Evolutionary conservation across 2,888 invertebrate species (phyloP), one percentile per base, ranked within the genome.

Genomic region (Eumerus sabulonum): DNA sequence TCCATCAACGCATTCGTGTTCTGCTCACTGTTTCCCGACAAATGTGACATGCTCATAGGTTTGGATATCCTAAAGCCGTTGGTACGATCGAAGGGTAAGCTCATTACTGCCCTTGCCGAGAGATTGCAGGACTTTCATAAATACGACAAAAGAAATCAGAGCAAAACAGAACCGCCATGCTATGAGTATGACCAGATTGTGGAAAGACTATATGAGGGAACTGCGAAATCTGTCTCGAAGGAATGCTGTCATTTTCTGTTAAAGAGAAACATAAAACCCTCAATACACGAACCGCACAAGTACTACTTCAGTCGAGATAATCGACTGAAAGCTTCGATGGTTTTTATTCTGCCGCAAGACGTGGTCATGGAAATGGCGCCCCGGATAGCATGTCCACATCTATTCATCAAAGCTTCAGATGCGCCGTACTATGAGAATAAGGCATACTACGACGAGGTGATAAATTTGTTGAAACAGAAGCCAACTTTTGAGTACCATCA

Each of bases 221-320:
- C 92, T 0, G 85, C 85, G 0, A 91, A 92, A 82, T 93, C 93
- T 0, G 90, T 94, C 0, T 85, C 89, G 1, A 81, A 90, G 54
- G 91, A 93, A 42, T 88, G 90, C 59, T 91, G 91, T 16, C 89
- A 90, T 56, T 89, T 91, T 84, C 84, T 93, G 2, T 82, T 92
- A 51, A 88, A 90, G 70, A 89, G 94, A 68, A 93, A 92, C 35
- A 85, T 90, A 0, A 91, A 90, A 67, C 90, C 90, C 14, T 92
- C 92, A 0, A 87, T 87, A 79, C 85, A 86, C 13, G 89, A 92
- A 82, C 91, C 92, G 0, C 91, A 91, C 66, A 92, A 91, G 84
- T 92, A 90, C 85, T 92, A 90, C 84, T 92, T 93, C 82, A 91
- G 91, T 18, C 90, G 94, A 63, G 95, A 95, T 85, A 90, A 91